These are phyloP conservation scores for Apodemus sylvaticus DNA, from an alignment of 2,113 vertebrate genomes.

Conservation along the genomic window DNA sequence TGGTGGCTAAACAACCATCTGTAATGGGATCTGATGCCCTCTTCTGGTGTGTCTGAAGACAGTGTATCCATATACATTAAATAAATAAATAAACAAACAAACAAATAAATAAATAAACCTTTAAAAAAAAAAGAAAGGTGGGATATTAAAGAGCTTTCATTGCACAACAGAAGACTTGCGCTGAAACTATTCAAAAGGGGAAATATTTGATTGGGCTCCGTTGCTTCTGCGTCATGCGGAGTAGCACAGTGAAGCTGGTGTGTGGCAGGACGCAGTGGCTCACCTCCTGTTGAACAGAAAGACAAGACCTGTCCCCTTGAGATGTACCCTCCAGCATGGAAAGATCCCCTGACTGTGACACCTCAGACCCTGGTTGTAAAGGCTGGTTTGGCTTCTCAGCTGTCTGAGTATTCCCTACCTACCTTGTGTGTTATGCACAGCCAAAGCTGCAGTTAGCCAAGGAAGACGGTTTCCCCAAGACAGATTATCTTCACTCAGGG, in stretches of 20 bases:
- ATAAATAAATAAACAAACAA: too few species aligned
- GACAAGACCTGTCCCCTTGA: background rate
- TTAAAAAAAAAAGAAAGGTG: background rate
- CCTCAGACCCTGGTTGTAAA: too few species aligned
- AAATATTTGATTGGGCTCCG: background rate
- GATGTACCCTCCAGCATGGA: background rate
- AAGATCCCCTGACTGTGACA: background rate
- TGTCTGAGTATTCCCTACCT: background rate
- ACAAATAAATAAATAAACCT: too few species aligned
- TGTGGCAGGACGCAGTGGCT: background rate
- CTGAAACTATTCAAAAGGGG: background rate
- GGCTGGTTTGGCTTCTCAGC: background rate
- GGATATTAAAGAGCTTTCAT: background rate
- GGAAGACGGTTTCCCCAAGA: background rate
- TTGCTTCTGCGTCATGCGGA: background rate
- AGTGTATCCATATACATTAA: too few species aligned
- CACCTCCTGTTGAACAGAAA: background rate
- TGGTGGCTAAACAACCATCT: too few species aligned
- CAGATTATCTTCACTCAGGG: too few species aligned
- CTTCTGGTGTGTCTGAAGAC: too few species aligned
- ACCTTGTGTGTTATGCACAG: rapidly evolving
- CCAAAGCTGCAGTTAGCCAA: background rate
- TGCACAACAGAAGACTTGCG: background rate
- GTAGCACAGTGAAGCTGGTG: too few species aligned
- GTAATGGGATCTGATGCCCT: too few species aligned